Conservation (phyloP, 2,797 vertebrate genomes). For the Microctenopoma steveboyesi region DNA sequence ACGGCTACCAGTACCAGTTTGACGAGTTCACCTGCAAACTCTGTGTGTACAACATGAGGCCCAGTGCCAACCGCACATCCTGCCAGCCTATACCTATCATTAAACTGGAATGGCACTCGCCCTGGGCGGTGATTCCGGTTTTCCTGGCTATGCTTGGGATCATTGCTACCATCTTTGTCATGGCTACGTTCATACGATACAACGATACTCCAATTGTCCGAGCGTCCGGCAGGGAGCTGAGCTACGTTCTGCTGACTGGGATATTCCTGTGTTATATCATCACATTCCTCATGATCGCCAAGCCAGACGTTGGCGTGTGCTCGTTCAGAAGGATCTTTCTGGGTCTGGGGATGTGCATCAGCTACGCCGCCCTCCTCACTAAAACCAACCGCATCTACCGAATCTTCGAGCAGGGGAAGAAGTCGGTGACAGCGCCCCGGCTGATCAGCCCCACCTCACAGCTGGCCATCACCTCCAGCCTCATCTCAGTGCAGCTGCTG, state of each 20-base stretch:
- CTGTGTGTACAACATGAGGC: conserved; percentile 90
- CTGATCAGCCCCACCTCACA: conserved; percentile 96
- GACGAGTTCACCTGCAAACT: conserved; percentile 93
- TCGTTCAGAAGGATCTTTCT: conserved; percentile 93
- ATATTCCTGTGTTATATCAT: conserved; percentile 98
- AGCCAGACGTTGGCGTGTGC: conserved; percentile 91
- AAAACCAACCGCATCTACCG: conserved; percentile 98
- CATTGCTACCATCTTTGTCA: conserved; percentile 92
- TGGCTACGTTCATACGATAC: conserved; percentile 93
- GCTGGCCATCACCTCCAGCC: conserved; percentile 92
- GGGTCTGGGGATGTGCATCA: conserved; percentile 97
- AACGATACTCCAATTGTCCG: conserved; percentile 96
- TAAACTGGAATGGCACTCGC: conserved; percentile 95
- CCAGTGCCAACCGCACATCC: conserved; percentile 89
- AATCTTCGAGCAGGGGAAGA: conserved; percentile 97
- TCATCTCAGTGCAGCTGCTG: conserved; percentile 93
- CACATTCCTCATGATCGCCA: conserved; percentile 97
- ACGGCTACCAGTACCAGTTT: conserved; percentile 92
- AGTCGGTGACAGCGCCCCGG: conserved; percentile 91
- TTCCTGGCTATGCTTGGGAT: conserved; percentile 96
- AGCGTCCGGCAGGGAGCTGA: conserved; percentile 93
- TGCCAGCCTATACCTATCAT: conserved; percentile 93
- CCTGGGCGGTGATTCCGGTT: conserved; percentile 94
- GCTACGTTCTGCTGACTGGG: conserved; percentile 94
- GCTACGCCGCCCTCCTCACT: conserved; percentile 94